Conservation (phyloP, 2,888 invertebrate species). For the Melieria picta region DNA sequence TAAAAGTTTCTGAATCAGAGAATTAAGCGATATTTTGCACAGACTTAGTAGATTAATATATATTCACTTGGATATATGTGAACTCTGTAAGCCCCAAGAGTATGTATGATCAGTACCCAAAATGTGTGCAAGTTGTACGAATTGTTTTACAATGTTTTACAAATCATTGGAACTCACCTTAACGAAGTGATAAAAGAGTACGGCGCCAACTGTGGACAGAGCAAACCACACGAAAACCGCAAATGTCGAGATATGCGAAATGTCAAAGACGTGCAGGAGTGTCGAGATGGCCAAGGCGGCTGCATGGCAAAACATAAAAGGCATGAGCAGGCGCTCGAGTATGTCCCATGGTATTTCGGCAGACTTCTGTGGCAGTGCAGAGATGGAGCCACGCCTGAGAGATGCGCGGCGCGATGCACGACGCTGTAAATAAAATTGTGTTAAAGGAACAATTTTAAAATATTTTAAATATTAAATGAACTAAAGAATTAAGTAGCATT, state of each 20-base stretch:
- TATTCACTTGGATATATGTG: no score
- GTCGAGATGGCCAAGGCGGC: conserved; percentile 80
- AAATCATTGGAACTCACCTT: conserved; percentile 71
- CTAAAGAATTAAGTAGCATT: conserved; percentile 3
- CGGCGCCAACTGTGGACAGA: conserved; percentile 77
- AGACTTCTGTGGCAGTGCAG: conserved; percentile 69
- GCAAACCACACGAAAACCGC: conserved; percentile 82
- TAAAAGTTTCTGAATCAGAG: no score
- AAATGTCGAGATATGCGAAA: conserved; percentile 81
- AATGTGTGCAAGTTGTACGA: no score
- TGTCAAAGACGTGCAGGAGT: conserved; percentile 75
- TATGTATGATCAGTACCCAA: no score
- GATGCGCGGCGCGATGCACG: conserved; percentile 69
- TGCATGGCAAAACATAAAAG: conserved; percentile 83
- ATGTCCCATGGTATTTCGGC: conserved; percentile 78
- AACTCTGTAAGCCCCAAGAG: no score
- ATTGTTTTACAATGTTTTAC: no score
- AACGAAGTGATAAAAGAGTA: conserved; percentile 85
- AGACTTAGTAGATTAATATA: no score
- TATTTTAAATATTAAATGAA: conserved; percentile 3
- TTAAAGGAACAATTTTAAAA: neutral
- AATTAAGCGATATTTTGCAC: no score
- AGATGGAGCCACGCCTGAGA: conserved; percentile 70
- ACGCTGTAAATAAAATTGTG: conserved; percentile 49
- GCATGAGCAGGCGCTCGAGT: conserved; percentile 77